phyloP scores from a whole-genome alignment of 2,113 vertebrate genomes.

The Epinephelus fuscoguttatus region DNA sequence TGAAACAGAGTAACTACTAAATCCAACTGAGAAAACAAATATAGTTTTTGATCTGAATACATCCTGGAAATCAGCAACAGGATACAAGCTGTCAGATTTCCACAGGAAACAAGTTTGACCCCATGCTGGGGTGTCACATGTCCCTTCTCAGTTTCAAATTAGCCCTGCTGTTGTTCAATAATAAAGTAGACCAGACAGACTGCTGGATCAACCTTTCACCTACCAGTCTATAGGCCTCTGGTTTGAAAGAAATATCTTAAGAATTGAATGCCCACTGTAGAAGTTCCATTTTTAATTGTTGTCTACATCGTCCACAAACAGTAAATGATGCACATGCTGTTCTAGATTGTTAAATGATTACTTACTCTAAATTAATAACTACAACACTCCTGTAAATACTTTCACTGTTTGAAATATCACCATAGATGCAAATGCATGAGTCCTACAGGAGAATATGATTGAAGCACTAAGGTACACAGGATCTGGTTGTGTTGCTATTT shows the following conservation, averaged over 20 bases:
- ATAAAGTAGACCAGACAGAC: conserved; percentile 38
- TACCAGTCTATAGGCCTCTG: too few relatives aligned
- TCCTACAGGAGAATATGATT: too few relatives aligned
- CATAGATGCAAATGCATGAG: too few relatives aligned
- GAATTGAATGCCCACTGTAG: not conserved
- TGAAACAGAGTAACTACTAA: not conserved
- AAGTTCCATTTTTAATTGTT: not conserved
- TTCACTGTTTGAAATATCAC: too few relatives aligned
- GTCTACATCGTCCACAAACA: not conserved
- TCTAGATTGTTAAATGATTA: not conserved
- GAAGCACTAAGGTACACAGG: too few relatives aligned
- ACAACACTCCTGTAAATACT: not conserved
- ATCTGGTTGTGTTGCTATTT: not conserved
- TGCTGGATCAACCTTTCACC: not conserved
- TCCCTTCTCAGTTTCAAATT: conserved; percentile 42
- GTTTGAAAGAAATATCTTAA: not conserved
- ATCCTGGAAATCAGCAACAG: conserved; percentile 20
- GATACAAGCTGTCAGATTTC: conserved; percentile 23
- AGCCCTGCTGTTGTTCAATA: conserved; percentile 45
- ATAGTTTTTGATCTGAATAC: not conserved
- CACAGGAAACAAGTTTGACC: conserved; percentile 35
- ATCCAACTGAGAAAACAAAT: too few relatives aligned
- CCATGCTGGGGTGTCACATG: conserved; percentile 48
- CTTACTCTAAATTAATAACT: not conserved
- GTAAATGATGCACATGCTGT: not conserved